Conservation (phyloP, 2,888 invertebrate species). For the Trachelus stipa region DNA sequence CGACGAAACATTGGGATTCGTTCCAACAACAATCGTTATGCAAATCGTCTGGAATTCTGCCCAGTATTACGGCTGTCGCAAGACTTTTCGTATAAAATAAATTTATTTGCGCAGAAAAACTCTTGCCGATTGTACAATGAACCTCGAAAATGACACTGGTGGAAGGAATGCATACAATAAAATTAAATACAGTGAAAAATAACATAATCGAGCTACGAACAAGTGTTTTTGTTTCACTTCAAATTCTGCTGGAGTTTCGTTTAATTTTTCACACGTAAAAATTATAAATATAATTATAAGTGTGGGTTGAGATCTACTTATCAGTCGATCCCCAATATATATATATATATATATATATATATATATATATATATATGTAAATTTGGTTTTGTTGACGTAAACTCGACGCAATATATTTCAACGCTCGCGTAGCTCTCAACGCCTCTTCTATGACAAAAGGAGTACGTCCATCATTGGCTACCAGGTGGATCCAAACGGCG, state of each 20-base stretch:
- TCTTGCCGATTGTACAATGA: not conserved
- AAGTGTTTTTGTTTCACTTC: not conserved
- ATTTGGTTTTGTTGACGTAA: not conserved
- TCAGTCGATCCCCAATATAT: not conserved
- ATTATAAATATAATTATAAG: not conserved
- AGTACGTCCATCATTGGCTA: not conserved
- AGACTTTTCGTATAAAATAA: not conserved
- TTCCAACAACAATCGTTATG: slow-evolving; percentile 1
- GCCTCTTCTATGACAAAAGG: not conserved
- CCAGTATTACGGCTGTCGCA: slow-evolving; percentile 2
- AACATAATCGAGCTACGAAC: not conserved
- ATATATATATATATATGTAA: not conserved
- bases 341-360: not conserved
- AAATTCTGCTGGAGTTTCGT: not conserved
- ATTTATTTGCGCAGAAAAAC: not conserved
- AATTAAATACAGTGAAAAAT: not conserved
- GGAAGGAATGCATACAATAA: not conserved
- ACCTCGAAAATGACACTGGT: not conserved
- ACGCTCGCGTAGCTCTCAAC: not conserved
- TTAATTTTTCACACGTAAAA: not conserved
- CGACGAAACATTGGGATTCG: not conserved
- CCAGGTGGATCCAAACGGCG: slow-evolving; percentile 1
- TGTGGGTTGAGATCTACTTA: not conserved
- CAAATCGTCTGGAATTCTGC: not conserved
- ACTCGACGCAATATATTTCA: not conserved